Evolutionary conservation across 2,797 vertebrate species (phyloP), one percentile per base, ranked within the genome.

Genomic region (Setipinna tenuifilis): DNA sequence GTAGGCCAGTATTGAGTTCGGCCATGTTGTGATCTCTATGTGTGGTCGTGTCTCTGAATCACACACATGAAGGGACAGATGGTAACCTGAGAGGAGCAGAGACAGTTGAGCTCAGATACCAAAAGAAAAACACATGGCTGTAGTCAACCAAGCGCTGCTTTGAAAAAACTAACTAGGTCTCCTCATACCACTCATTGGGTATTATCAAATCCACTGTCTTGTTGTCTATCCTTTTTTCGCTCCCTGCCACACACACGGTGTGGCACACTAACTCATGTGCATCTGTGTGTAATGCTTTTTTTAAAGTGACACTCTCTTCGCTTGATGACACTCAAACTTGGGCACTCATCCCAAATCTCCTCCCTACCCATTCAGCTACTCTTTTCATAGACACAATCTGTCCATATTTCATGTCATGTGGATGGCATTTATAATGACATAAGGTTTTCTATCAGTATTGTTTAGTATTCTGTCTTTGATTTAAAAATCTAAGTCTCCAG

Each of bases 131-230:
- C 89, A 93, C 91, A 91, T 90, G 85, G 87, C 87, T 86, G 90
- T 90, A 90, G 92, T 94, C 91, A 91, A 91, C 91, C 88, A 88
- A 41, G 84, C 90, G 89, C 91, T n/a, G 87, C 92, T 92, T 94
- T 95, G 94, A 93, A 95, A 95, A 94, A 90, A 94, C 95, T 92
- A 93, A 95, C 94, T 92, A 95, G 90, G 87, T 89, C 90, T 91
- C 83, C 91, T 88, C 86, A 89, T 92, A 89, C 88, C 90, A 88
- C 88, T 91, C 91, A 90, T 83, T 88, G 48, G 82, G 87, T 89
- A 87, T 90, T 89, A 91, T 91, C 88, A 89, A 91, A 91, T 87
- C 88, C 89, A 9, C 28, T 83, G 78, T 83, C 61, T 86, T 25
- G 84, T 87, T 61, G 87, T 91, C 88, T 88, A 86, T 28, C 86